phyloP scores from a whole-genome alignment of 2,113 vertebrate species.

The Lagenorhynchus albirostris region DNA sequence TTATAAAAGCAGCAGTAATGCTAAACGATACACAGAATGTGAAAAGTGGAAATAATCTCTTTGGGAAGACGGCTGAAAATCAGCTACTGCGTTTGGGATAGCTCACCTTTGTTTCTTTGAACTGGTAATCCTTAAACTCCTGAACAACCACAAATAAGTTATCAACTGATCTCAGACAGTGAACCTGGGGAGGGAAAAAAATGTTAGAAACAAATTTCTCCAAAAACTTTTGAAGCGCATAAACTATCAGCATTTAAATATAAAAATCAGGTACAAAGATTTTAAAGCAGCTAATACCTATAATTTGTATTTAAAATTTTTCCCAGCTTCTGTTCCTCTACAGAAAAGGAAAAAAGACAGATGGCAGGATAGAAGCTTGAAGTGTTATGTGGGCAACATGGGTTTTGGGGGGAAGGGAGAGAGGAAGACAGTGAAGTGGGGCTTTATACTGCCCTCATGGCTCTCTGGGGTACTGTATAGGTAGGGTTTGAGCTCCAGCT shows the following conservation, averaged over 20 bases:
- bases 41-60: slow-evolving; percentile 13
- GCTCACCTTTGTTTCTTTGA: slow-evolving; percentile 93
- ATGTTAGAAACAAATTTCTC: not conserved
- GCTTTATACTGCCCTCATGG: not conserved
- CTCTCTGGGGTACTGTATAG: not conserved
- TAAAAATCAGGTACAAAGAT: not conserved
- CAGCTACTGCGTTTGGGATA: not conserved
- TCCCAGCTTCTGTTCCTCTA: not conserved
- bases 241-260: not conserved
- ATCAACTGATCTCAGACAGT: slow-evolving; percentile 93
- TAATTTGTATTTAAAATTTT: not conserved
- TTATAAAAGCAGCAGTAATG: not conserved
- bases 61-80: not conserved
- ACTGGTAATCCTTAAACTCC: slow-evolving; percentile 90
- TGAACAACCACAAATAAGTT: slow-evolving; percentile 96
- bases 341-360: not conserved
- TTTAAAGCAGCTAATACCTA: not conserved
- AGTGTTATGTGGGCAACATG: not conserved
- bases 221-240: not conserved
- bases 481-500: not conserved
- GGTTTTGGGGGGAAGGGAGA: not conserved
- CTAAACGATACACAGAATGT: not conserved
- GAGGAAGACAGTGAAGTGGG: not conserved
- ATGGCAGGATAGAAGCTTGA: not conserved
- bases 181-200: slow-evolving; percentile 84